phyloP scores from a whole-genome alignment of 2,888 invertebrate species.

The Himalopsyche anomala region DNA sequence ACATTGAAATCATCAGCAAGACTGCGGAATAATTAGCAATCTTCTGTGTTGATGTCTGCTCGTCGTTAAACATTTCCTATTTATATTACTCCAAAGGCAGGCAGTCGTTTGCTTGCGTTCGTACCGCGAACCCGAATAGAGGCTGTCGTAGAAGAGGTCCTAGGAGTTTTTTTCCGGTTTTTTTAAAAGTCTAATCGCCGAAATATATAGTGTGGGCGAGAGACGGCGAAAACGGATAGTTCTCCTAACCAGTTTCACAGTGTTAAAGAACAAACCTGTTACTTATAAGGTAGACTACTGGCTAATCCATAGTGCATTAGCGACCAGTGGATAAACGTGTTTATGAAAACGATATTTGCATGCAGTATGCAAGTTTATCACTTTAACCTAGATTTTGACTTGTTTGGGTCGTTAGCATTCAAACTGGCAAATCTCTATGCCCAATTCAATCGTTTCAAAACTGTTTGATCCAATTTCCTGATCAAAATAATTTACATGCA shows the following conservation, averaged over 20 bases:
- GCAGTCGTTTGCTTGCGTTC: slow-evolving; percentile 35
- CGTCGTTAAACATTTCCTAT: not conserved
- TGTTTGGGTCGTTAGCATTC: no score
- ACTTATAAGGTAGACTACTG: not conserved
- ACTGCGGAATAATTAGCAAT: not conserved
- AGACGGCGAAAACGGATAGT: no score
- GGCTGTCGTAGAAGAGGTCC: not conserved
- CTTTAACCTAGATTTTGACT: no score
- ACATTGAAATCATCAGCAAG: slow-evolving; percentile 25
- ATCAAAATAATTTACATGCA: no score
- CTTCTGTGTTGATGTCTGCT: not conserved
- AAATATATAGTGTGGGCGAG: not conserved
- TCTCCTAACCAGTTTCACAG: not conserved
- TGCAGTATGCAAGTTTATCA: not conserved
- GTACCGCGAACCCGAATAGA: not conserved
- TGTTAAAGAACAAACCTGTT: not conserved
- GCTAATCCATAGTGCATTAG: not conserved
- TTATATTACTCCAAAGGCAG: not conserved
- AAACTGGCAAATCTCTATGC: no score
- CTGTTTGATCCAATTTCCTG: no score
- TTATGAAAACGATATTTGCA: not conserved
- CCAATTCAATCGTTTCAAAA: no score
- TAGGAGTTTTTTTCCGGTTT: slow-evolving; percentile 1
- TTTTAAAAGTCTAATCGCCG: not conserved
- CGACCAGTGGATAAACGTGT: not conserved